A percentile compares a stretch with the other conserved stretches of the same genome.
Evolutionary conservation across 2,797 vertebrate species (phyloP).

Genomic region (Myotis pilosus): DNA sequence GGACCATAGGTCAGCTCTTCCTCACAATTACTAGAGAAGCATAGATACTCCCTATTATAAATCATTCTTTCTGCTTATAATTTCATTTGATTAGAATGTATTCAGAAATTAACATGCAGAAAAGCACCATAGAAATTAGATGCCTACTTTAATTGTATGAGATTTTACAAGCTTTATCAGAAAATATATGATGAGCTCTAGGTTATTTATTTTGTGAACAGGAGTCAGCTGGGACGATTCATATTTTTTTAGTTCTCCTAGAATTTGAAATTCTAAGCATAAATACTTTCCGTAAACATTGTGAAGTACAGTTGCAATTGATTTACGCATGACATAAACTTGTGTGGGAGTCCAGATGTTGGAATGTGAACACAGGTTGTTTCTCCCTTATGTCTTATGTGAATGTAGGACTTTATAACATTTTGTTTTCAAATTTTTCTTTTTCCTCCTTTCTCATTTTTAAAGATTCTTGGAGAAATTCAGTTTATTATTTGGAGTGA

Average conservation of each 20-base stretch:
- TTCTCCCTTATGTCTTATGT: constrained; percentile 54
- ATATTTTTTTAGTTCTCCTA: constrained; percentile 50
- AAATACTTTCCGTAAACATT: constrained; percentile 67
- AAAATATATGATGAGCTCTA: constrained; percentile 59
- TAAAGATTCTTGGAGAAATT: constrained; percentile 33
- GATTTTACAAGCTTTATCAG: background rate
- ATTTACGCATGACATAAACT: constrained; percentile 19
- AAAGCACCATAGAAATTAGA: constrained; percentile 47
- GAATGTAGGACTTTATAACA: constrained; percentile 6
- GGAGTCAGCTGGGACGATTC: constrained; percentile 65
- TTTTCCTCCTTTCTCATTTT: background rate
- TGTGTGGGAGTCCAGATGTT: constrained; percentile 53
- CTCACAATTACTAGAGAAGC: background rate
- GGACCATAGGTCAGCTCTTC: background rate
- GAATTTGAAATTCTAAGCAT: constrained; percentile 68
- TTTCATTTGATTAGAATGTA: constrained; percentile 46
- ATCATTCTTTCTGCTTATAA: constrained; percentile 38
- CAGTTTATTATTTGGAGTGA: background rate
- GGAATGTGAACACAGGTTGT: constrained; percentile 44
- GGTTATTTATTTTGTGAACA: constrained; percentile 73
- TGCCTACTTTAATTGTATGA: constrained; percentile 18
- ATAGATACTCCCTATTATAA: constrained; percentile 1
- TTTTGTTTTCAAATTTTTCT: constrained; percentile 36
- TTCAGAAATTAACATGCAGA: constrained; percentile 41
- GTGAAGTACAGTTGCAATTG: constrained; percentile 50